Conservation (phyloP, 2,888 invertebrate genomes). For the Fragum fragum region DNA sequence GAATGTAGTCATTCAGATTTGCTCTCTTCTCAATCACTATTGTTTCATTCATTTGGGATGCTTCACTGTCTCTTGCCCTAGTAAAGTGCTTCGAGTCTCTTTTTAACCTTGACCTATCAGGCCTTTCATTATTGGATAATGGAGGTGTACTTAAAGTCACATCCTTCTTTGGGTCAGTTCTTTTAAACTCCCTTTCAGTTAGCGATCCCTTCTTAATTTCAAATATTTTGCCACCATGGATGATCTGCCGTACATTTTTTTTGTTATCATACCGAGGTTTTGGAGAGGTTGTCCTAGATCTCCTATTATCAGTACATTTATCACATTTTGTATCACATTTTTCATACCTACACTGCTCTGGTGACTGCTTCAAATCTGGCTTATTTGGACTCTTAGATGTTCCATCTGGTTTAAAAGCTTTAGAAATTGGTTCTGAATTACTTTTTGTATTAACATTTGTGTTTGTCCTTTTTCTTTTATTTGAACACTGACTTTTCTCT, state of each 20-base stretch:
- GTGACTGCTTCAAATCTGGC: background rate
- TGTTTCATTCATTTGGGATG: background rate
- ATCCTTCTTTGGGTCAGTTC: background rate
- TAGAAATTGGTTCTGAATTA: background rate
- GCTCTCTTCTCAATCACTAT: constrained; percentile 3
- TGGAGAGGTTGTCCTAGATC: background rate
- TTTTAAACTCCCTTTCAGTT: constrained; percentile 37
- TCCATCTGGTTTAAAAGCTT: constrained; percentile 54
- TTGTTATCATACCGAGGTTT: constrained; percentile 27
- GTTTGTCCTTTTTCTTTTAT: background rate
- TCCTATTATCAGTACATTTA: background rate
- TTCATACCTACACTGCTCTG: constrained; percentile 18
- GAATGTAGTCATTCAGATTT: constrained; percentile 57
- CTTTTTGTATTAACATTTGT: background rate
- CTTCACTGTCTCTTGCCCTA: background rate
- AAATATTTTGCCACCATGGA: constrained; percentile 65
- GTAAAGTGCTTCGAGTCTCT: background rate
- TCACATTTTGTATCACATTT: background rate
- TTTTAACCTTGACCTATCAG: background rate
- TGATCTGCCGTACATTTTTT: constrained; percentile 47
- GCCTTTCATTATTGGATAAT: background rate
- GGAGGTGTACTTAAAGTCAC: background rate
- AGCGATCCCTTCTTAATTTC: constrained; percentile 61
- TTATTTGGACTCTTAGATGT: constrained; percentile 37
- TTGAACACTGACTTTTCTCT: background rate